Conservation (phyloP, 2,797 vertebrate species). For the Acridotheres tristis region DNA sequence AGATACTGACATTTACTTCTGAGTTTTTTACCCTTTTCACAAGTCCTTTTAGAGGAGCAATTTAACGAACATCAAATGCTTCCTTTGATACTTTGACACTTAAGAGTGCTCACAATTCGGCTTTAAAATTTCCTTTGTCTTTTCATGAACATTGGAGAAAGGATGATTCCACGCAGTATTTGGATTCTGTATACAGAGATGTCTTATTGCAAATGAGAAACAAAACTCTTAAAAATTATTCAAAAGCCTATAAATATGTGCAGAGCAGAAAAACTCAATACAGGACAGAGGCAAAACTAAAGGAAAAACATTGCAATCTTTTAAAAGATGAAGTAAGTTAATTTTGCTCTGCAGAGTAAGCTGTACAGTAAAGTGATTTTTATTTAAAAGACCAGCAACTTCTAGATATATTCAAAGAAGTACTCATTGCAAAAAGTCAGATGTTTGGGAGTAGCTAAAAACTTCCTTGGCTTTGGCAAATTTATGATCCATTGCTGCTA, state of each 20-base stretch:
- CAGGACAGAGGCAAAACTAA: not conserved
- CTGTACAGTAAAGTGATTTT: not conserved
- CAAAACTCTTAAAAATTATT: not conserved
- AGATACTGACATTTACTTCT: not conserved
- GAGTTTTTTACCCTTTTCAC: not conserved
- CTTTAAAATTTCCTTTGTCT: not conserved
- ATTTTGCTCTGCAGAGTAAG: not conserved
- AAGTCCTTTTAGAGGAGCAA: not conserved
- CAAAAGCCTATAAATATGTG: not conserved
- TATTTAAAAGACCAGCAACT: not conserved
- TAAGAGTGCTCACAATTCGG: not conserved
- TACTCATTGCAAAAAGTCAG: not conserved
- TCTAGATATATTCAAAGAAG: not conserved
- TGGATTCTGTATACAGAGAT: not conserved
- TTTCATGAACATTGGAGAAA: not conserved
- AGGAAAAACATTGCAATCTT: not conserved
- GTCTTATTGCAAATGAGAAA: not conserved
- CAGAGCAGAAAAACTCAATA: not conserved
- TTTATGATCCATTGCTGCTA: not conserved
- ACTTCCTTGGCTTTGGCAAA: not conserved
- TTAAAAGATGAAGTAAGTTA: not conserved
- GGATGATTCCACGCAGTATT: not conserved
- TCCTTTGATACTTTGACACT: not conserved
- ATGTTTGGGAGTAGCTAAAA: not conserved
- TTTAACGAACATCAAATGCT: not conserved